phyloP scores from a whole-genome alignment of 1,140 invertebrate species.

The Heterodera carotae region DNA sequence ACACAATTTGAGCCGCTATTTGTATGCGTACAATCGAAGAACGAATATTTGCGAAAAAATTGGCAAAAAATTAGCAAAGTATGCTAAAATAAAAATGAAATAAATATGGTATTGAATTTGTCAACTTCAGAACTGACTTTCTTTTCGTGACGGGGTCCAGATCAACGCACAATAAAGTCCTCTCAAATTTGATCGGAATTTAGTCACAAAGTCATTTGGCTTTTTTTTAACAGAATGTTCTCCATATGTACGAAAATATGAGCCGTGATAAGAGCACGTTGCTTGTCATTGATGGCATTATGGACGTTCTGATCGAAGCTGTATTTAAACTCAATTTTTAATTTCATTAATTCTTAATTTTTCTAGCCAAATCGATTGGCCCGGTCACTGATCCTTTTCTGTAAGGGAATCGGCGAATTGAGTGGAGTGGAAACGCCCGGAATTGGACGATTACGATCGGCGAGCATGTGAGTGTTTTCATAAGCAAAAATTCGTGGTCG shows the following conservation, averaged over 20 bases:
- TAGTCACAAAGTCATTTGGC: background rate
- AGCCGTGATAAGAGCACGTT: conserved; percentile 9
- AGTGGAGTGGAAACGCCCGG: background rate
- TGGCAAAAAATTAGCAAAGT: conserved; percentile 11
- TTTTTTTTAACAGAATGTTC: conserved; percentile 9
- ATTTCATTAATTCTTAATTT: background rate
- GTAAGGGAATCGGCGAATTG: conserved; percentile 16
- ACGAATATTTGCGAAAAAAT: conserved; percentile 1
- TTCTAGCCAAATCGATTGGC: conserved; percentile 2
- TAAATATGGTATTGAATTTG: background rate
- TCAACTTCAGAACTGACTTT: conserved; percentile 4
- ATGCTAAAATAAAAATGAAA: background rate
- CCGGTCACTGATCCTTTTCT: conserved; percentile 13
- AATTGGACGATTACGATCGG: background rate
- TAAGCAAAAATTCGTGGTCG: too few relatives aligned
- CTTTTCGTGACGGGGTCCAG: background rate
- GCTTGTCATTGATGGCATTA: conserved; percentile 6
- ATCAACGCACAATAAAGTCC: conserved; percentile 2
- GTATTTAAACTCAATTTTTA: background rate
- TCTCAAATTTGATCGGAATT: background rate
- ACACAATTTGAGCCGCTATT: conserved; percentile 6
- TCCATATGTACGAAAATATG: conserved; percentile 15
- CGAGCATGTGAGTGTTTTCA: background rate
- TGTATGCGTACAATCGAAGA: conserved; percentile 1
- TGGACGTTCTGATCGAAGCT: background rate